A percentile compares a stretch with the other conserved stretches of the same genome.
Evolutionary conservation across 2,888 invertebrate genomes (phyloP).

Genomic region (Sminthurides aquaticus): DNA sequence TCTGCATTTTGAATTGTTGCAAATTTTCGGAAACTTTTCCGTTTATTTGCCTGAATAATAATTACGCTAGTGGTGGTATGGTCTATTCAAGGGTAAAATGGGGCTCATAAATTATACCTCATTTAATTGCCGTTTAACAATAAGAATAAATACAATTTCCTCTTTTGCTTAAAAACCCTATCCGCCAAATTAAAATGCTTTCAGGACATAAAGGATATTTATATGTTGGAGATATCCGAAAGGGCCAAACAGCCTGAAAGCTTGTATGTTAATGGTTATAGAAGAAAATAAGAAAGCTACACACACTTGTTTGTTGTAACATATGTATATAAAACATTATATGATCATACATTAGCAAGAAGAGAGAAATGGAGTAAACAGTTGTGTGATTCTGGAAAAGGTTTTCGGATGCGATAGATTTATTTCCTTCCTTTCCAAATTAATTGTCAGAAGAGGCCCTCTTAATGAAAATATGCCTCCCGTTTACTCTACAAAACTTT

Average conservation of each 20-base stretch:
- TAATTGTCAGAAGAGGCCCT: slow-evolving; percentile 15
- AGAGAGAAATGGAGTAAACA: background rate
- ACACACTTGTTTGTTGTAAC: too few species aligned
- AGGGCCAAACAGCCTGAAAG: too few species aligned
- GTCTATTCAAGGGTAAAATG: background rate
- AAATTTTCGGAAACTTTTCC: too few species aligned
- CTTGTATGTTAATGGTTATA: too few species aligned
- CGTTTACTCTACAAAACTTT: background rate
- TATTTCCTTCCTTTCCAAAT: slow-evolving; percentile 18
- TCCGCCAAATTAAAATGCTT: background rate
- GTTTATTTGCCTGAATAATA: too few species aligned
- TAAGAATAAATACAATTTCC: background rate
- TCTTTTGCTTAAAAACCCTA: background rate
- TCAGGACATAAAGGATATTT: background rate
- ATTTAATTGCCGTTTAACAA: background rate
- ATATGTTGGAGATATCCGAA: background rate
- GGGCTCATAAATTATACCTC: background rate
- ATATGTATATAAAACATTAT: too few species aligned
- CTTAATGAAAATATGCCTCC: slow-evolving; percentile 17
- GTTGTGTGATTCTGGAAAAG: background rate
- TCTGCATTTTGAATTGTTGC: too few species aligned
- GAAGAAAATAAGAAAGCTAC: too few species aligned
- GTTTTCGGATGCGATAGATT: slow-evolving; percentile 7
- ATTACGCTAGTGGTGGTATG: too few species aligned
- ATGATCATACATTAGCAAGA: background rate